Evolutionary conservation across 92 coral and sea anemone genomes (phyloP), one percentile per base, ranked within the genome.

Genomic region (Epizoanthus ramosus): DNA sequence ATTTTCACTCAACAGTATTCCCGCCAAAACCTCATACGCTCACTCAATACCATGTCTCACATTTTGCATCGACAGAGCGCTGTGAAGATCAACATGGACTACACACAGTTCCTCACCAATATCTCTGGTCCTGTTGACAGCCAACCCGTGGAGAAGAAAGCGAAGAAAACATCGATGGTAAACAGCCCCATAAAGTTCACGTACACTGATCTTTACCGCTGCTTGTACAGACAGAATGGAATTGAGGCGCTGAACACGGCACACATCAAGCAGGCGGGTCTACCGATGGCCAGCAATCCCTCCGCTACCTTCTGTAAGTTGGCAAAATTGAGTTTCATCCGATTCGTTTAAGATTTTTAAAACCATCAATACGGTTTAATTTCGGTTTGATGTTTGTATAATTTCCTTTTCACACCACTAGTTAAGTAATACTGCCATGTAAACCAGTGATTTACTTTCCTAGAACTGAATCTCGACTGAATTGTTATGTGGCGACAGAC

Each of bases 211-310:
- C 87, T 93, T 37, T 87, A 91, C 86, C 85, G 92, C 63, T 88
- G 92, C 35, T 82, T 93, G 71, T 93, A 91, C 77, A 81, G 92
- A 54, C 95, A 91, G 15, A 88, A 87, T 31, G 95, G 89, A 24
- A 91, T 90, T 6, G 86, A 93, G 71, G 90, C 79, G 39, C 74
- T 91, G 74, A 90, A 91, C 39, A 65, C 92, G 8, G 89, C 85
- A 23, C 83, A 83, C 61, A 50, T 53, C 39, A 85, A 79, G 43
- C 76, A 45, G 57, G 12, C 23, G 21, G 82, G 82, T 5, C 24
- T 77, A 28, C 71, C 82, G 19, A 43, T 2, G 41, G 50, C 66
- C 39, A 16, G 16, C 81, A 77, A 21, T 28, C 19, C 71, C 8
- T 3, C 18, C 10, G 24, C 37, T 37, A 77, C 53, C 24, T 77